These are phyloP conservation scores for Platycheirus albimanus DNA, from an alignment of 2,888 invertebrate genomes.

Conservation along the genomic window DNA sequence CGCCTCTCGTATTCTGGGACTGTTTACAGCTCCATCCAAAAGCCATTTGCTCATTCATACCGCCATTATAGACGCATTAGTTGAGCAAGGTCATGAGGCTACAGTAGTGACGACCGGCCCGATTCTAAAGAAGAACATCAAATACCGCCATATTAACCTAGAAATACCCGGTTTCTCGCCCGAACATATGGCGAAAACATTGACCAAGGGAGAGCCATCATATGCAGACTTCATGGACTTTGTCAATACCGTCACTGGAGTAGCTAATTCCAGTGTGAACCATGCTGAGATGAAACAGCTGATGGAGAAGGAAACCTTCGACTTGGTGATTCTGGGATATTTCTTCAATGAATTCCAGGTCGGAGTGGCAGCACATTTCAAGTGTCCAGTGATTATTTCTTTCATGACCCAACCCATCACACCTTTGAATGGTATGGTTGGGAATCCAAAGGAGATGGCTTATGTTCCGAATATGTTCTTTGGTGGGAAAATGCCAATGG, in stretches of 20 bases:
- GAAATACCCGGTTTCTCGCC: conserved; percentile 59
- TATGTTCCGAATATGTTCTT: conserved; percentile 77
- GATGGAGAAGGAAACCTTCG: conserved; percentile 76
- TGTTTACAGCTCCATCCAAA: conserved; percentile 78
- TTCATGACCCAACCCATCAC: conserved; percentile 76
- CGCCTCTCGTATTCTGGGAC: conserved; percentile 78
- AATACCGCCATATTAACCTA: conserved; percentile 74
- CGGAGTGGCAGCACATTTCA: conserved; percentile 78
- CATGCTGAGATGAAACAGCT: conserved; percentile 75
- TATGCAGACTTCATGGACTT: conserved; percentile 67
- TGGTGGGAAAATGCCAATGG: background rate
- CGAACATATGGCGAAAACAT: conserved; percentile 56
- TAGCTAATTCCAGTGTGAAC: conserved; percentile 73
- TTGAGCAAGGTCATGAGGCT: conserved; percentile 79
- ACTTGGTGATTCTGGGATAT: conserved; percentile 79
- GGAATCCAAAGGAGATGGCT: conserved; percentile 78
- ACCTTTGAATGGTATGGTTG: conserved; percentile 76
- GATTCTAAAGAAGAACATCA: conserved; percentile 75
- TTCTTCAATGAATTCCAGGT: conserved; percentile 79
- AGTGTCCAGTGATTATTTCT: conserved; percentile 78
- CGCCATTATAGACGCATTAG: conserved; percentile 77
- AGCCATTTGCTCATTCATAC: conserved; percentile 79
- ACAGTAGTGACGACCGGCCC: conserved; percentile 77
- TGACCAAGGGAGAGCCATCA: conserved; percentile 71
- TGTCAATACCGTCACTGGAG: conserved; percentile 29